These are phyloP conservation scores for Octopus sinensis DNA, from an alignment of 1,140 invertebrate genomes.

Conservation along the genomic window DNA sequence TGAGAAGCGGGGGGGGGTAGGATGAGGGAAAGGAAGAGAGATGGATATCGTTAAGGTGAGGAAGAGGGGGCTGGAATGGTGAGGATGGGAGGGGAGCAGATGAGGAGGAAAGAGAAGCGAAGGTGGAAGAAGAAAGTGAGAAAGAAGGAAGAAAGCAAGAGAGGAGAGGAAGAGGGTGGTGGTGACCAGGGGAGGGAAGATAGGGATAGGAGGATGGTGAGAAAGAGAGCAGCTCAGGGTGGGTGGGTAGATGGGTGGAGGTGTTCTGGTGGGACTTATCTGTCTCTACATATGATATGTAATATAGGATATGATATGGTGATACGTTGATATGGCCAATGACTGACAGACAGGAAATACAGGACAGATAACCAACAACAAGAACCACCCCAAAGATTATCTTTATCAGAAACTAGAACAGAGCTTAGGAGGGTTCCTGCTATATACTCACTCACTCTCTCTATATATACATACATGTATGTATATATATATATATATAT, in stretches of 20 bases:
- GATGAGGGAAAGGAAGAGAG: background rate
- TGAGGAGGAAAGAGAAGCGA: background rate
- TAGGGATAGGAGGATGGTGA: background rate
- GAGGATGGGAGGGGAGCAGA: background rate
- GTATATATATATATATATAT: background rate
- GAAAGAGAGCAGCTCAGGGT: background rate
- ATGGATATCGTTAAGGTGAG: background rate
- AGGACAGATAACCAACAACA: too few relatives aligned
- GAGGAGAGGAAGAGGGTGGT: background rate
- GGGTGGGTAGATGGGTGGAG: background rate
- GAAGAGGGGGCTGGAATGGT: background rate
- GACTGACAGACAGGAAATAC: too few relatives aligned
- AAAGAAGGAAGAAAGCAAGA: background rate
- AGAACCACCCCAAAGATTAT: too few relatives aligned
- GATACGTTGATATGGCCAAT: too few relatives aligned
- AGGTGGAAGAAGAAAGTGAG: background rate
- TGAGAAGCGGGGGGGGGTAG: background rate
- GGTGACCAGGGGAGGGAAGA: background rate
- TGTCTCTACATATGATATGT: too few relatives aligned
- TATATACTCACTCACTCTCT: background rate
- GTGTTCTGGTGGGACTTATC: too few relatives aligned
- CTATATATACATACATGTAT: background rate
- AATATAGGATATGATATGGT: too few relatives aligned
- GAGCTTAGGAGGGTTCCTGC: too few relatives aligned
- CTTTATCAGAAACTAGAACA: too few relatives aligned